Conservation (phyloP, 2,797 vertebrate genomes). For the Thripadectes ignobilis region DNA sequence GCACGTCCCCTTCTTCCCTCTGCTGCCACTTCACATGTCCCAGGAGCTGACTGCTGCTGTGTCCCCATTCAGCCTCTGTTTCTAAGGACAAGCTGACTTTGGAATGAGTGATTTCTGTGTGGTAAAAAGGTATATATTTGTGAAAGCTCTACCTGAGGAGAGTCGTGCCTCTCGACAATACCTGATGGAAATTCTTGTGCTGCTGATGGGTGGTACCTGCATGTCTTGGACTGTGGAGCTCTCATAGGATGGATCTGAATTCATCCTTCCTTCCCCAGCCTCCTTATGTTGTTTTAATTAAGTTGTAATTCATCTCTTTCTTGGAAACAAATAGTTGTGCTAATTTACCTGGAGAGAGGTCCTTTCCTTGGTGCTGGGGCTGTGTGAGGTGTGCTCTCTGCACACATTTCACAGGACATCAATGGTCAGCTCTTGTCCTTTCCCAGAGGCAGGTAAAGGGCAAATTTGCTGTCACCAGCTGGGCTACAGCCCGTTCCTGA, state of each 20-base stretch:
- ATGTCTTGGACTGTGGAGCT: neutral
- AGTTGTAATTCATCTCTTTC: neutral
- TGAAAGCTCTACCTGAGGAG: neutral
- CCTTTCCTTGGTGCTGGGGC: neutral
- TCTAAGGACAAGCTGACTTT: neutral
- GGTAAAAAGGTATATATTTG: neutral
- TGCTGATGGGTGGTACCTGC: neutral
- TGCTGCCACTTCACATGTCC: neutral
- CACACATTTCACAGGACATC: neutral
- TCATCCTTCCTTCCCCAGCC: neutral
- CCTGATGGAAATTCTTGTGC: neutral
- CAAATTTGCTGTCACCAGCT: neutral
- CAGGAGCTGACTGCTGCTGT: neutral
- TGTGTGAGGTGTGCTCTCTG: accelerated
- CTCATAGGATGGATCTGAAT: neutral
- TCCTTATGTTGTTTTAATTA: neutral
- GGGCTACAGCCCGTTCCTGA: neutral
- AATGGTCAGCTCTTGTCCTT: neutral
- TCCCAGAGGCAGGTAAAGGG: neutral
- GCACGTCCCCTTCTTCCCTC: neutral
- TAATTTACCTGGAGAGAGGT: neutral
- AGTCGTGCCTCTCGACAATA: neutral
- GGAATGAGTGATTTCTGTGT: neutral
- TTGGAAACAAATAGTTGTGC: neutral
- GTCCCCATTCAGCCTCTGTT: neutral